Conservation (phyloP, 2,888 invertebrate genomes). For the Crocallis elinguaria region DNA sequence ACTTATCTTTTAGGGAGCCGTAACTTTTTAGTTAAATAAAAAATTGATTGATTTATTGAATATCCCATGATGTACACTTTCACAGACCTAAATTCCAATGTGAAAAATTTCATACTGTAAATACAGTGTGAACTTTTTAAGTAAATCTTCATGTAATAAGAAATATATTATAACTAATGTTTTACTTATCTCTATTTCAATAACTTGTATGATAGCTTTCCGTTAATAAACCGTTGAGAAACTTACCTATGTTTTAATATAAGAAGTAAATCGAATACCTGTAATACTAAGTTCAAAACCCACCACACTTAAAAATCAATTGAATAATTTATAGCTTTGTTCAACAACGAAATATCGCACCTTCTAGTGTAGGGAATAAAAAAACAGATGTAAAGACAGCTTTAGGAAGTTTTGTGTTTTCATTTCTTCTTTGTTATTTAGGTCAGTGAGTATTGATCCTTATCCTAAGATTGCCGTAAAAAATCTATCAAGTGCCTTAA, state of each 20-base stretch:
- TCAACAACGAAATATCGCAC: no score
- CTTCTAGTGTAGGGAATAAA: no score
- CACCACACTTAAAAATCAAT: neutral
- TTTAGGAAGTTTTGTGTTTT: neutral
- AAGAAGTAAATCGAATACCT: slow-evolving; percentile 29
- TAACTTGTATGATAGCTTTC: slow-evolving; percentile 8
- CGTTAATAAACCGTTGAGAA: slow-evolving; percentile 4
- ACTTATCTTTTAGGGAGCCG: no score
- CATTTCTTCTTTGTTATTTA: neutral
- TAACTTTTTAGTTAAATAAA: no score
- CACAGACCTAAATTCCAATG: no score
- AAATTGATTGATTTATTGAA: no score
- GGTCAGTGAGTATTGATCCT: neutral
- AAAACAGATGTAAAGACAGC: no score
- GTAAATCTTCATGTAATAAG: neutral
- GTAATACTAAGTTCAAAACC: neutral
- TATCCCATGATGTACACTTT: no score
- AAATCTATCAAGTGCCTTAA: slow-evolving; percentile 31
- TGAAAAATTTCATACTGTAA: no score
- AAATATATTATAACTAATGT: neutral
- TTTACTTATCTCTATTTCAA: slow-evolving; percentile 16
- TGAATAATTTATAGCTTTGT: neutral
- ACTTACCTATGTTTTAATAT: slow-evolving; percentile 2
- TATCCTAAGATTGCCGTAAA: slow-evolving; percentile 10
- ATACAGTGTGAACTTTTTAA: neutral